Percentiles rank a stretch among this genome's conserved stretches.
These are phyloP conservation scores for Trichopria drosophilae DNA, from an alignment of 2,888 invertebrate genomes.

Conservation along the genomic window DNA sequence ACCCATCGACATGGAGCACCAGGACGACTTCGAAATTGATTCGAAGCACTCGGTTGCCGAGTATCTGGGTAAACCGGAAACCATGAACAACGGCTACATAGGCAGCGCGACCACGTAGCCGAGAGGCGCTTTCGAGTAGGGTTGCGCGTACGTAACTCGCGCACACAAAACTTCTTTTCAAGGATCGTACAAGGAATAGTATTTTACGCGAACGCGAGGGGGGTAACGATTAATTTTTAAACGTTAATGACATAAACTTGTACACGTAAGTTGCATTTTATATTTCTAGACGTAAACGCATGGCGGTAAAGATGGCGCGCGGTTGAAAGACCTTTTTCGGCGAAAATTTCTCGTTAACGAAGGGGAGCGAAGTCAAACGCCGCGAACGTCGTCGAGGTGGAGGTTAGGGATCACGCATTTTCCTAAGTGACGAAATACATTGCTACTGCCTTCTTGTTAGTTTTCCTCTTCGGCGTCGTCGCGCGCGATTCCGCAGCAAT, in stretches of 20 bases:
- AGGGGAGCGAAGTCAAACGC: too few relatives aligned
- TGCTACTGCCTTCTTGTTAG: too few relatives aligned
- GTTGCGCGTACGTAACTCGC: too few relatives aligned
- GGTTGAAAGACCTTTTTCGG: too few relatives aligned
- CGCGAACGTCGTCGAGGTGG: too few relatives aligned
- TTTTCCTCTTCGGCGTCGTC: too few relatives aligned
- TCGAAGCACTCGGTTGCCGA: slow-evolving; percentile 7
- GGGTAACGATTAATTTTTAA: slow-evolving; percentile 13
- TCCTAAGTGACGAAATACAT: too few relatives aligned
- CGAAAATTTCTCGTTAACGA: too few relatives aligned
- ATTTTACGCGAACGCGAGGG: slow-evolving; percentile 8
- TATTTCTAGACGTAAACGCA: slow-evolving; percentile 31
- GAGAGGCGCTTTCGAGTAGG: not conserved
- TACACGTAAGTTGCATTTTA: slow-evolving; percentile 33
- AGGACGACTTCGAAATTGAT: not conserved
- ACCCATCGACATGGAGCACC: slow-evolving; percentile 40
- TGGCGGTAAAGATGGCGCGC: slow-evolving; percentile 18
- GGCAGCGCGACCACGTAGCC: slow-evolving; percentile 51
- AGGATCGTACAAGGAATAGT: slow-evolving; percentile 9
- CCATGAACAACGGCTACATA: slow-evolving; percentile 54
- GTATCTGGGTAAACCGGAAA: slow-evolving; percentile 35
- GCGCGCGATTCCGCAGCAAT: too few relatives aligned
- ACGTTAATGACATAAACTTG: slow-evolving; percentile 18
- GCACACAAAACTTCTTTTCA: slow-evolving; percentile 14
- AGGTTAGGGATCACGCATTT: too few relatives aligned